Conservation (phyloP, 2,888 invertebrate genomes). For the Onchidella celtica region DNA sequence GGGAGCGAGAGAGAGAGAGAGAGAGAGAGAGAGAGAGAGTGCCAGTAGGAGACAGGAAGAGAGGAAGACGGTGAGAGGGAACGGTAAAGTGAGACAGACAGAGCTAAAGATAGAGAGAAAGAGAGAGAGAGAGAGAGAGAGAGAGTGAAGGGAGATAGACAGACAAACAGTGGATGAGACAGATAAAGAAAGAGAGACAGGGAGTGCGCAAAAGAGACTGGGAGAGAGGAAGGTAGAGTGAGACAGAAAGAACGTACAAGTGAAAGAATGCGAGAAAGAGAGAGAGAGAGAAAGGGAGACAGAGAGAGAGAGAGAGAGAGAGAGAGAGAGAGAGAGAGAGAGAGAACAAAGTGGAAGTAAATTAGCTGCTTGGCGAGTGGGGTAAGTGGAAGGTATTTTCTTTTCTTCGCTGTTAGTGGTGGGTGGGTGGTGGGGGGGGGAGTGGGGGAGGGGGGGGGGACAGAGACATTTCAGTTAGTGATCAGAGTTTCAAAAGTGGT, state of each 20-base stretch:
- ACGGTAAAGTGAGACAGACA: not conserved
- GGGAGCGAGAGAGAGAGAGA: constrained; percentile 15
- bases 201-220: not conserved
- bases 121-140: not conserved
- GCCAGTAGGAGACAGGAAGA: too few relatives aligned
- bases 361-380: too few relatives aligned
- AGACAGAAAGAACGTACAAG: not conserved
- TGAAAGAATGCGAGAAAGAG: not conserved
- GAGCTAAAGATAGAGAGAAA: constrained; percentile 10
- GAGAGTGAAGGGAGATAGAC: not conserved
- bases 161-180: not conserved
- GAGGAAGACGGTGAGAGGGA: not conserved
- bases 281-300: not conserved
- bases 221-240: not conserved
- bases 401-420: too few relatives aligned
- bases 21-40: constrained; percentile 1
- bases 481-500: too few relatives aligned
- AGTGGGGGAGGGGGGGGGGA: not conserved
- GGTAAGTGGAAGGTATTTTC: too few relatives aligned
- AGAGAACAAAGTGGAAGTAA: not conserved
- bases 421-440: not conserved
- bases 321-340: not conserved
- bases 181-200: not conserved
- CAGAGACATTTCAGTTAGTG: too few relatives aligned
- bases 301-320: not conserved